phyloP scores from a whole-genome alignment of 2,888 invertebrate species.

The Chrysolina americana region DNA sequence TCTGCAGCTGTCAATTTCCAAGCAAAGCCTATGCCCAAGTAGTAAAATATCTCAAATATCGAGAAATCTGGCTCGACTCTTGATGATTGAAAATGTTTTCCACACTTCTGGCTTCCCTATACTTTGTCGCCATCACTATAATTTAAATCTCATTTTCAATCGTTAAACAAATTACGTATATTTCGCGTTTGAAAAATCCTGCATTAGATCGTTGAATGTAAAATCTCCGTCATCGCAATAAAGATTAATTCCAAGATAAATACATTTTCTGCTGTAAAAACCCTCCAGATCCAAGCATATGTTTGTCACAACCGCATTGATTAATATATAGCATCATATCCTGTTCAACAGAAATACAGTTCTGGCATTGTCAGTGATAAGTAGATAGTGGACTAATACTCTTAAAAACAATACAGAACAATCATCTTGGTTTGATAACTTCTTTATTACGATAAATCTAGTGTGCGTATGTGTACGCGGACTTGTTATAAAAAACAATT shows the following conservation, averaged over 20 bases:
- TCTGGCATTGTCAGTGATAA: constrained; percentile 35
- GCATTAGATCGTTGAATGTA: background rate
- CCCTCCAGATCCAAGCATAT: constrained; percentile 30
- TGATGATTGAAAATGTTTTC: background rate
- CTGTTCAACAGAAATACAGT: constrained; percentile 51
- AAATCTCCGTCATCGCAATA: background rate
- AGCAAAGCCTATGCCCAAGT: too few species aligned
- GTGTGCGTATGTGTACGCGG: background rate
- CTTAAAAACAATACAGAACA: constrained; percentile 7
- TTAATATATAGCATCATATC: constrained; percentile 53
- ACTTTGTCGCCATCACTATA: background rate
- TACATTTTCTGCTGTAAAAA: constrained; percentile 24
- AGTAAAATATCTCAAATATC: too few species aligned
- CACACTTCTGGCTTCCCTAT: background rate
- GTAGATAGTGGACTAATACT: background rate
- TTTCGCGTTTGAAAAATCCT: background rate
- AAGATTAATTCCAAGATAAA: background rate
- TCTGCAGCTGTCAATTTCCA: too few species aligned
- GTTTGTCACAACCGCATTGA: constrained; percentile 44
- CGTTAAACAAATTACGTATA: background rate
- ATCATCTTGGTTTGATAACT: background rate
- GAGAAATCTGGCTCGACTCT: too few species aligned
- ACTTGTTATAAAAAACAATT: background rate
- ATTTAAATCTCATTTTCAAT: constrained; percentile 5
- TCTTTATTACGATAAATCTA: background rate